Conservation (phyloP, 2,888 invertebrate species). For the Schizotus pectinicornis region DNA sequence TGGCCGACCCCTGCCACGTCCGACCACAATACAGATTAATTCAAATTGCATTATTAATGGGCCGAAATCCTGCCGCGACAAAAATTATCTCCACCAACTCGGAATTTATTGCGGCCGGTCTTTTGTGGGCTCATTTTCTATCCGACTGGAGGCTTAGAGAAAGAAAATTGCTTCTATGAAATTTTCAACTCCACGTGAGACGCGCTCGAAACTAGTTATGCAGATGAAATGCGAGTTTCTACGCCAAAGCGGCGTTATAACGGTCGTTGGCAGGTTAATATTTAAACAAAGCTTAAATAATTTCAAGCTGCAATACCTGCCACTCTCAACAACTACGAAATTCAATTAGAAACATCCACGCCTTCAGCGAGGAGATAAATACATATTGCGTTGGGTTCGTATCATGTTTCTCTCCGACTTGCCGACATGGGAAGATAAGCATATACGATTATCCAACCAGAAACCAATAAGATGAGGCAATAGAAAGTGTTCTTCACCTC, state of each 20-base stretch:
- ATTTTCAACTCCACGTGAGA: slow-evolving; percentile 32
- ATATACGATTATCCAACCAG: too few species aligned
- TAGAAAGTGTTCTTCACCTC: too few species aligned
- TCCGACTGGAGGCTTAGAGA: slow-evolving; percentile 29
- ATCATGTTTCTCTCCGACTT: too few species aligned
- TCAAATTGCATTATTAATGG: slow-evolving; percentile 31
- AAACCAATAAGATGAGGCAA: too few species aligned
- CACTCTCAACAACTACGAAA: too few species aligned
- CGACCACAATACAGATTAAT: slow-evolving; percentile 27
- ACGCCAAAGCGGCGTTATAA: slow-evolving; percentile 23
- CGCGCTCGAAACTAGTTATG: slow-evolving; percentile 35
- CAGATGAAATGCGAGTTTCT: slow-evolving; percentile 32
- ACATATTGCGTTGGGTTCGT: too few species aligned
- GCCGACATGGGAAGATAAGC: too few species aligned
- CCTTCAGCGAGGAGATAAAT: too few species aligned
- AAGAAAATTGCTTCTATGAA: slow-evolving; percentile 35
- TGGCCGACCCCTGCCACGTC: slow-evolving; percentile 10
- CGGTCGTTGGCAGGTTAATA: slow-evolving; percentile 26
- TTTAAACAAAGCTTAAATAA: slow-evolving; percentile 23
- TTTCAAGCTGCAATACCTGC: slow-evolving; percentile 8
- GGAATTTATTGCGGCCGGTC: slow-evolving; percentile 13
- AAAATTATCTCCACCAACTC: slow-evolving; percentile 1
- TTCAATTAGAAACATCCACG: too few species aligned
- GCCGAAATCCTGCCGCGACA: slow-evolving; percentile 7
- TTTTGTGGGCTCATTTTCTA: slow-evolving; percentile 13